Evolutionary conservation across 1,140 invertebrate genomes (phyloP).

Genomic region (Colletes gigas): DNA sequence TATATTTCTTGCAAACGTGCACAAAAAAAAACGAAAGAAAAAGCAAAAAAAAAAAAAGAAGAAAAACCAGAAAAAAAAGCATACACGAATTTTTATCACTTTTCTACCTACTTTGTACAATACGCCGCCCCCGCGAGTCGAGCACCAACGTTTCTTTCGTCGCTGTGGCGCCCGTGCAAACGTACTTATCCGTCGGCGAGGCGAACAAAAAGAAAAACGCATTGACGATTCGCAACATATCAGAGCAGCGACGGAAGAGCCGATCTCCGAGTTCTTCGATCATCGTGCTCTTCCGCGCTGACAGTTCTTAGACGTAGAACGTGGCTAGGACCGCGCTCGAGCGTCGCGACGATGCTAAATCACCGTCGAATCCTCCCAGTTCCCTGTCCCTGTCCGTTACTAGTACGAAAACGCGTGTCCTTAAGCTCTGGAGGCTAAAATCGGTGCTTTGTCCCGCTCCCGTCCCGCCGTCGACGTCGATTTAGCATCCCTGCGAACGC

Average conservation of each 20-base stretch:
- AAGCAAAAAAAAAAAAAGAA: not conserved
- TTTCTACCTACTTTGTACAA: constrained; percentile 66
- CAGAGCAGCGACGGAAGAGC: constrained; percentile 60
- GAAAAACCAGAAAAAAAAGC: not conserved
- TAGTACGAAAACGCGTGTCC: not conserved
- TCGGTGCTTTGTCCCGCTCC: not conserved
- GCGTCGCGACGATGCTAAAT: constrained; percentile 50
- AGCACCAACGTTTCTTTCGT: constrained; percentile 32
- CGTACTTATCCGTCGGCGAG: constrained; percentile 41
- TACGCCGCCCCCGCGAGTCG: constrained; percentile 23
- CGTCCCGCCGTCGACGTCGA: not conserved
- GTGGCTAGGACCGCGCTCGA: constrained; percentile 48
- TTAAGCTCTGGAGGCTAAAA: constrained; percentile 9
- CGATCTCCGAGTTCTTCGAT: not conserved
- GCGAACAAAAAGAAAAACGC: constrained; percentile 21
- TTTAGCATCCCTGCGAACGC: constrained; percentile 48
- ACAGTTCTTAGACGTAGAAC: constrained; percentile 47
- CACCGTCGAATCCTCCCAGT: not conserved
- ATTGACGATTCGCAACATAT: constrained; percentile 68
- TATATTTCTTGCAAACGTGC: constrained; percentile 36
- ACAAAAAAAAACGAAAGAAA: constrained; percentile 21
- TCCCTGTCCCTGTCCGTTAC: not conserved
- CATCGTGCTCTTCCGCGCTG: constrained; percentile 47
- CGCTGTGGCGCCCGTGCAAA: constrained; percentile 12
- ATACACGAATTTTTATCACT: constrained; percentile 63